Evolutionary conservation across 1,140 invertebrate species (phyloP), one percentile per base, ranked within the genome.

Genomic region (Hyles euphorbiae): DNA sequence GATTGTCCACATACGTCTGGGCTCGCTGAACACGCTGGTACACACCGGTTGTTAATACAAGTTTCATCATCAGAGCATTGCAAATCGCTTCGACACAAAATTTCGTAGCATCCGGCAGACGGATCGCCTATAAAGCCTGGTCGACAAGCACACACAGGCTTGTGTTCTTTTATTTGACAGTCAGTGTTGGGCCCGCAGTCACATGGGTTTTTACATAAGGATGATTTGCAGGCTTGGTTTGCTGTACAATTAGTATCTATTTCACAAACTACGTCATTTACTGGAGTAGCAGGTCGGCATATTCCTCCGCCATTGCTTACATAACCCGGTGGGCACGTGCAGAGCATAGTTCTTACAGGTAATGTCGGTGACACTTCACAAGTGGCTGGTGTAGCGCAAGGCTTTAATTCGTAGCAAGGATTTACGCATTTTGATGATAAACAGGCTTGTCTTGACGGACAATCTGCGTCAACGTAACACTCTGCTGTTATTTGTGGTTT

Each of bases 291-390:
- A 2, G 95, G 91, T 60, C 93, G 92, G 75, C 95, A 96, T 46
- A 92, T 93, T 52, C 95, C 96, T 68, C 93, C 96, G 56, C 95
- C 95, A 67, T 92, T 94, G 78, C 94, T 96, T 1, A 96, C 92
- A 68, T 96, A 97, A n/a, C 96, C 95, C 60, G 93, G 93, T 12
- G 96, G 96, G 74, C 96, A 98, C 0, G 94, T 91, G 71, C 97
- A 98, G 8, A 96, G 91, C 95, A 98, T 96, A 0, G 96, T 97
- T 49, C 96, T 91, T 1, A 97, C 93, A 0, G 96, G 96, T 12
- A 93, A 80, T 2, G 95, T 95, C 8, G 94, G 92, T 22, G 95
- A 91, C 0, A 97, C 96, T 82, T 94, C 91, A 78, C 97, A 98
- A 47, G 92, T 91, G 0, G 96, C 93, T 46, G 96, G 96, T 57